phyloP scores from a whole-genome alignment of 2,113 vertebrate genomes.

The Tenrec ecaudatus region DNA sequence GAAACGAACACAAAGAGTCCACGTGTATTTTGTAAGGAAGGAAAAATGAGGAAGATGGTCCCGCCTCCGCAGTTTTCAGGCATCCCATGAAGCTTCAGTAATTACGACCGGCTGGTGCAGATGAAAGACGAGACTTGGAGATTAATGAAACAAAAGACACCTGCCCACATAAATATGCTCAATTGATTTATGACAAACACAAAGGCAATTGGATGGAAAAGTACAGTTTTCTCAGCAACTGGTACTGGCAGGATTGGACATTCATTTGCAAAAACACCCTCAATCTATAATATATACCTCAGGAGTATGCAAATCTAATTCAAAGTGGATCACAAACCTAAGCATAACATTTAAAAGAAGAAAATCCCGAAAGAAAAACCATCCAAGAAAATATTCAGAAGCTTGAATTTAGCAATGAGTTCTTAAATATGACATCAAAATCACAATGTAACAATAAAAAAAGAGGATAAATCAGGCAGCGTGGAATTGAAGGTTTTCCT shows the following conservation, averaged over 20 bases:
- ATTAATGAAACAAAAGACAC: not conserved
- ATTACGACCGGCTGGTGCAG: not conserved
- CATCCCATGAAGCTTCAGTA: not conserved
- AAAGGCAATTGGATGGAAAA: conserved; percentile 2
- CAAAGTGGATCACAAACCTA: not conserved
- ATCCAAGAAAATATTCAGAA: conserved; percentile 1
- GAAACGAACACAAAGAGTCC: no score
- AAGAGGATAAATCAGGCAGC: not conserved
- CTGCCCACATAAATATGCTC: not conserved
- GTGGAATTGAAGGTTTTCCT: not conserved
- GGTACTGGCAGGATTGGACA: not conserved
- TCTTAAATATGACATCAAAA: not conserved
- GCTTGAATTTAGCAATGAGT: conserved; percentile 22
- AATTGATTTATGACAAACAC: conserved; percentile 2
- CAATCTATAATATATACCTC: not conserved
- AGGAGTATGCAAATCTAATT: not conserved
- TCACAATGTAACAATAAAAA: not conserved
- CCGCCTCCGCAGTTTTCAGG: no score
- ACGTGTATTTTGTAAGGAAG: no score
- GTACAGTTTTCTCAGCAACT: conserved; percentile 17
- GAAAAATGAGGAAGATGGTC: no score
- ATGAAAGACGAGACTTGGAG: not conserved
- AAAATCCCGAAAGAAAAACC: not conserved
- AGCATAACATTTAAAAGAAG: not conserved
- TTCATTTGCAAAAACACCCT: not conserved